These are phyloP conservation scores for Ctenoplectra terminalis DNA, from an alignment of 1,140 invertebrate species.

Conservation along the genomic window DNA sequence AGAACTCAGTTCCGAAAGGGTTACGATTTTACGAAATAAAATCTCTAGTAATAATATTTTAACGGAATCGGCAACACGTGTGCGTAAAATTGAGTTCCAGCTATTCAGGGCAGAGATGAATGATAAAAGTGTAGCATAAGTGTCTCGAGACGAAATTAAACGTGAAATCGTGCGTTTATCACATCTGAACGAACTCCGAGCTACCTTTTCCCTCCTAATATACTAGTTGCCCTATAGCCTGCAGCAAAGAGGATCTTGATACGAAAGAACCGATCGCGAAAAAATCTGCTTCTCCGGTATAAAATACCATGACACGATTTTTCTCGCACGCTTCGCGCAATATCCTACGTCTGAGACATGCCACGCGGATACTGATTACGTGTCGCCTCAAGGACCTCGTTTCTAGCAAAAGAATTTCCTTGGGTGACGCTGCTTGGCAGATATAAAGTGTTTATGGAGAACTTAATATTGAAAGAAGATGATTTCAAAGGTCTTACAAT, in stretches of 20 bases:
- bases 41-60: conserved; percentile 12
- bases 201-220: not conserved
- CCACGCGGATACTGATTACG: not conserved
- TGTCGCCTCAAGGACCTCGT: not conserved
- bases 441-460: not conserved
- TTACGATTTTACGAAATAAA: too few species aligned
- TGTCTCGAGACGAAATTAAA: conserved; percentile 28
- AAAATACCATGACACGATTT: not conserved
- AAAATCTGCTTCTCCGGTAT: not conserved
- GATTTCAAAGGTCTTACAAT: not conserved
- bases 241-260: not conserved
- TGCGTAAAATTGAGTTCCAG: not conserved
- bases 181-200: not conserved
- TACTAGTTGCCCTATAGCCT: not conserved
- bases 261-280: not conserved
- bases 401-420: not conserved
- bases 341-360: not conserved
- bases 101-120: not conserved
- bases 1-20: too few species aligned
- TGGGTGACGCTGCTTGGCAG: not conserved
- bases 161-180: conserved; percentile 25
- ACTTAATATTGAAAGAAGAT: not conserved
- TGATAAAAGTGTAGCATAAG: not conserved
- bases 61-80: not conserved
- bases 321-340: not conserved